These are phyloP conservation scores for Protophormia terraenovae DNA, from an alignment of 2,888 invertebrate species.

Conservation along the genomic window DNA sequence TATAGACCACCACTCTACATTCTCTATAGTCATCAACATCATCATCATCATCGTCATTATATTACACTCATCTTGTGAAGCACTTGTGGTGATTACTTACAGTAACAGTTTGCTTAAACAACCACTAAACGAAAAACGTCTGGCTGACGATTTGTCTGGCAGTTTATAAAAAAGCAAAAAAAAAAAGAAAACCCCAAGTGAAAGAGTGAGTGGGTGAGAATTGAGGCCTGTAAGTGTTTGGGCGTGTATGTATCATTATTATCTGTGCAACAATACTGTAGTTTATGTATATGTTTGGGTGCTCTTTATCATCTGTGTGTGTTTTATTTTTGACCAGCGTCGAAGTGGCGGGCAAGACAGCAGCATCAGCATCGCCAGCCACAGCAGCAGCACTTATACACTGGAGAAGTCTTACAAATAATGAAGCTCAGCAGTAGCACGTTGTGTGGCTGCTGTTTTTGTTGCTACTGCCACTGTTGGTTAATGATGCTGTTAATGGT, in stretches of 20 bases:
- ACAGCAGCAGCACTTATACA: slow-evolving; percentile 56
- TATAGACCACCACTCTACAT: slow-evolving; percentile 3
- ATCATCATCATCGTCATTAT: too few species aligned
- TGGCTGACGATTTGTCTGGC: background rate
- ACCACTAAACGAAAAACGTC: background rate
- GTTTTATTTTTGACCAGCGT: slow-evolving; percentile 42
- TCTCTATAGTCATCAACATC: background rate
- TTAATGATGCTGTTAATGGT: slow-evolving; percentile 76
- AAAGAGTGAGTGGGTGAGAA: background rate
- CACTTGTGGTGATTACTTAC: slow-evolving; percentile 50
- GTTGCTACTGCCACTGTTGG: slow-evolving; percentile 74
- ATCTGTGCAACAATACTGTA: background rate
- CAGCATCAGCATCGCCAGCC: slow-evolving; percentile 46
- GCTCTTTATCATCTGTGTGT: slow-evolving; percentile 32
- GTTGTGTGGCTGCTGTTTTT: slow-evolving; percentile 73
- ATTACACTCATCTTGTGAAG: slow-evolving; percentile 25
- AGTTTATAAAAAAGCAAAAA: too few species aligned
- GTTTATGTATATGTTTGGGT: slow-evolving; percentile 51
- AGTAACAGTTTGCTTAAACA: slow-evolving; percentile 24
- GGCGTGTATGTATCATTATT: background rate
- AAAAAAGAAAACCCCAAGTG: too few species aligned
- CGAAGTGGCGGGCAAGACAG: slow-evolving; percentile 65
- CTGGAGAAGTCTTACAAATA: slow-evolving; percentile 68
- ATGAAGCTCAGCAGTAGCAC: slow-evolving; percentile 71
- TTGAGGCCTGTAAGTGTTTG: background rate